phyloP scores from a whole-genome alignment of 2,888 invertebrate genomes.

The Nebria brevicollis region DNA sequence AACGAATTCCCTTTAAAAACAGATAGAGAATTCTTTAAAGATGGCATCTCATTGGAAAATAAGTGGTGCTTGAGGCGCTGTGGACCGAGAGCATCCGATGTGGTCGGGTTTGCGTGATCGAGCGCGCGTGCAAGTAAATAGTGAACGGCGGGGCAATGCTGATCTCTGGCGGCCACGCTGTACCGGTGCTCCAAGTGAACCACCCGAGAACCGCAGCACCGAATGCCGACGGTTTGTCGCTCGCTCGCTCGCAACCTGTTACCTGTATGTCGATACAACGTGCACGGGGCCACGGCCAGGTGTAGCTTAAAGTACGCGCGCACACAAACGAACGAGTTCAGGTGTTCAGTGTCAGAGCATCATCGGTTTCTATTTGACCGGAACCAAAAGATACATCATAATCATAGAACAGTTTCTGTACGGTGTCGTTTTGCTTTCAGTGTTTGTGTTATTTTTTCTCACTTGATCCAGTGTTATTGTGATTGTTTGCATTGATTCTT shows the following conservation, averaged over 20 bases:
- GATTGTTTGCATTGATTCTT: slow-evolving; percentile 3
- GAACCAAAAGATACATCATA: not conserved
- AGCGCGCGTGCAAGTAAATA: slow-evolving; percentile 15
- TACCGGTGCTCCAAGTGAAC: not conserved
- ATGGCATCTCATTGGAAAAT: not conserved
- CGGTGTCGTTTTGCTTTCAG: not conserved
- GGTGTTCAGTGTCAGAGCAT: not conserved
- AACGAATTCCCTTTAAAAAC: not conserved
- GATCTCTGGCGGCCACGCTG: slow-evolving; percentile 34
- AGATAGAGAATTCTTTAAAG: not conserved
- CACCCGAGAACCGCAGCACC: slow-evolving; percentile 23
- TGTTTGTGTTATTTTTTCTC: not conserved
- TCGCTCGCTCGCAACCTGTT: slow-evolving; percentile 46
- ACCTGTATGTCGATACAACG: slow-evolving; percentile 34
- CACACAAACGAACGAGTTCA: not conserved
- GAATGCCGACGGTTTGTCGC: slow-evolving; percentile 32
- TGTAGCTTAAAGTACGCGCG: slow-evolving; percentile 21
- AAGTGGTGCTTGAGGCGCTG: slow-evolving; percentile 10
- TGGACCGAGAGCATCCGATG: slow-evolving; percentile 33
- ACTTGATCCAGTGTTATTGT: not conserved
- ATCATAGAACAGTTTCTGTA: not conserved
- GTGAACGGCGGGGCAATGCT: slow-evolving; percentile 34
- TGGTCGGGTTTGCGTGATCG: slow-evolving; percentile 13
- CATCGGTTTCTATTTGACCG: slow-evolving; percentile 1
- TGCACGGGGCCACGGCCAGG: slow-evolving; percentile 30